A percentile compares a stretch with the other conserved stretches of the same genome.
Conservation (phyloP, 35 echinoderm and acorn worm species). For the Eucidaris tribuloides region DNA sequence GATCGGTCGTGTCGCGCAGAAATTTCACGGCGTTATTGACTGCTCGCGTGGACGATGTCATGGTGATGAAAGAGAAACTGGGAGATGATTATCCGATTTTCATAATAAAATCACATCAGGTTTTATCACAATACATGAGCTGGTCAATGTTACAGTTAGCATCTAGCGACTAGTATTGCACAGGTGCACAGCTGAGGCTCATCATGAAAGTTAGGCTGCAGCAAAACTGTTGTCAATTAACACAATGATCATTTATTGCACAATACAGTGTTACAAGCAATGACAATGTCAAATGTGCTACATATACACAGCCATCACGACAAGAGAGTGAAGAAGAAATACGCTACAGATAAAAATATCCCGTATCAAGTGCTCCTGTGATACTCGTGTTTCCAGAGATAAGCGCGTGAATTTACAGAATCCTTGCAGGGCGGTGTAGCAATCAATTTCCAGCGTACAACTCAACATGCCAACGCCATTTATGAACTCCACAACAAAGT, state of each 20-base stretch:
- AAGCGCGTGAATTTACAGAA: not conserved
- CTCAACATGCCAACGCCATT: not conserved
- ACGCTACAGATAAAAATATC: not conserved
- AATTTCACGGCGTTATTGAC: conserved; percentile 16
- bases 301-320: not conserved
- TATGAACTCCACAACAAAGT: not conserved
- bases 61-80: not conserved
- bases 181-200: not conserved
- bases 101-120: not conserved
- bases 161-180: not conserved
- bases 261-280: not conserved
- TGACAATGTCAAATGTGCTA: not conserved
- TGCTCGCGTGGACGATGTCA: not conserved
- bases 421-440: not conserved
- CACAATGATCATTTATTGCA: not conserved
- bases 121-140: not conserved
- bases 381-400: not conserved
- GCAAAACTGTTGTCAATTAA: not conserved
- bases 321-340: not conserved
- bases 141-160: not conserved
- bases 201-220: not conserved
- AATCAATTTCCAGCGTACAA: not conserved
- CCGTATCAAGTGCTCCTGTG: not conserved
- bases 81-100: not conserved
- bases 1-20: conserved; percentile 45